Evolutionary conservation across 2,888 invertebrate genomes (phyloP), one percentile per base, ranked within the genome.

Genomic region (Protodeltote pygarga): DNA sequence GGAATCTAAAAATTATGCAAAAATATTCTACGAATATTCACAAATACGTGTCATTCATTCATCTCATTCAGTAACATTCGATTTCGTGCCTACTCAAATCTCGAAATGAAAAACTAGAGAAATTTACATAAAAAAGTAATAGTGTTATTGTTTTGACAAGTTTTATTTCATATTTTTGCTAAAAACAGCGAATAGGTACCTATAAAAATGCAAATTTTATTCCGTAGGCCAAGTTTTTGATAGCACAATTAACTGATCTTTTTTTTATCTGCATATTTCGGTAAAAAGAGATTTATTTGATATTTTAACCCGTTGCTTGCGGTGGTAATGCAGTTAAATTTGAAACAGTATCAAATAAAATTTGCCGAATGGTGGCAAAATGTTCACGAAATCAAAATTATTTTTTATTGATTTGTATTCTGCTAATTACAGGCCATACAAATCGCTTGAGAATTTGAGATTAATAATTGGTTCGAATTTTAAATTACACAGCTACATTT

Each of bases 1-100:
- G 4, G 11, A 45, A 37, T 29, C 3, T 21, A 24, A 38, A 38
- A 41, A 34, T 20, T 42, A 47, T 55, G 38, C 41, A 29, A 41
- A 46, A 21, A 5, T 25, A 46, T 46, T 38, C 29, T 11, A 17
- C 33, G n/a, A n/a, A 21, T 13, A 15, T 29, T 15, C 5, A 9
- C 16, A n/a, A 5, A 8, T 10, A 20, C 3, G n/a, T n/a, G 16
- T 8, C 23, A 35, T 24, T 27, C 16, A 32, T 29, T 44, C 16
- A 51, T 39, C n/a, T 46, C 16, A 16, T n/a, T n/a, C 5, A 5
- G n/a, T 17, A 13, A 9, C 5, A 19, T 21, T 8, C 11, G 11
- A 32, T 20, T 14, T 5, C 13, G 14, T 1, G 20, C n/a, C 21
- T 32, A 27, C 23, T 10, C 5, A 2, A 10, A 23, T 34, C 13